Percentiles rank a stretch among this genome's conserved stretches.
These are phyloP conservation scores for Lepidostoma basale DNA, from an alignment of 1,140 invertebrate genomes.

Conservation along the genomic window DNA sequence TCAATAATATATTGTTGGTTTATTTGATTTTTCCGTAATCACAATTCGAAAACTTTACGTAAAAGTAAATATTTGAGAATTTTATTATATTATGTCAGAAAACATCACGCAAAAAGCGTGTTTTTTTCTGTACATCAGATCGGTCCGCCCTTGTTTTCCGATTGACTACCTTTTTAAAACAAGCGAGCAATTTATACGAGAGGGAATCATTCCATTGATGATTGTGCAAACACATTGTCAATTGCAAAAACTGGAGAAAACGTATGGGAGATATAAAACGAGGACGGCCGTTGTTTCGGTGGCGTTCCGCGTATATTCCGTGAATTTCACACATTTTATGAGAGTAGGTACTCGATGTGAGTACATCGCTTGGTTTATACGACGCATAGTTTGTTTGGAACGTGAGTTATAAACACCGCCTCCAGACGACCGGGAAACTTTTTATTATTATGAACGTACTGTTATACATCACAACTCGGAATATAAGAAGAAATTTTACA, in stretches of 20 bases:
- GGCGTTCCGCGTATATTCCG: conserved; percentile 24
- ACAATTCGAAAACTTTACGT: too few relatives aligned
- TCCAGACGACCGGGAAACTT: conserved; percentile 28
- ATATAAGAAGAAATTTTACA: conserved; percentile 38
- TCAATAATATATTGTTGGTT: too few relatives aligned
- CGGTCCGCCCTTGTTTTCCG: too few relatives aligned
- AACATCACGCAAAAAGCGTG: too few relatives aligned
- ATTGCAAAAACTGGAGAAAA: background rate
- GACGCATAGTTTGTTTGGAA: conserved; percentile 45
- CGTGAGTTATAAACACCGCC: conserved; percentile 43
- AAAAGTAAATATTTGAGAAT: background rate
- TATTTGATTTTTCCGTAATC: too few relatives aligned
- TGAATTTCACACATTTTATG: conserved; percentile 39
- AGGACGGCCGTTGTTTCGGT: conserved; percentile 16
- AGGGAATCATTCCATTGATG: background rate
- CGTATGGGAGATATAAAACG: conserved; percentile 5
- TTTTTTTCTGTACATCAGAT: too few relatives aligned
- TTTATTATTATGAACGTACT: conserved; percentile 40
- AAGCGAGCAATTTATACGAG: background rate
- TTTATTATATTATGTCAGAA: background rate
- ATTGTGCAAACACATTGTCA: background rate
- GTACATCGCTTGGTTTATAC: conserved; percentile 38
- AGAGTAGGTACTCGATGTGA: conserved; percentile 28
- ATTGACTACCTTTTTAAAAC: too few relatives aligned
- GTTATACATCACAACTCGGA: conserved; percentile 31